phyloP scores from a whole-genome alignment of 2,888 invertebrate species.

The Caenorhabditis drosophilae region DNA sequence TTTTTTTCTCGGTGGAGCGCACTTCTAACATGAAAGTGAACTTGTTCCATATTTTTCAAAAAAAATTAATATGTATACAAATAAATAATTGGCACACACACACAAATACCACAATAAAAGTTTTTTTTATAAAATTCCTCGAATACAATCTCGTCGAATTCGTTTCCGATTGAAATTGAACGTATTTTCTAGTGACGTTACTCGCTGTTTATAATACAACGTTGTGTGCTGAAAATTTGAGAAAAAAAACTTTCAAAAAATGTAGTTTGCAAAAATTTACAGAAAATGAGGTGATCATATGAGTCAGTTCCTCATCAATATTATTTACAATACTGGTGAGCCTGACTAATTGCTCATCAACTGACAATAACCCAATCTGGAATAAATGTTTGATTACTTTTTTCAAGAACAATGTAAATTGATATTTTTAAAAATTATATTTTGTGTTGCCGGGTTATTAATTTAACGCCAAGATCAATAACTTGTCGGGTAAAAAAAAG shows the following conservation, averaged over 20 bases:
- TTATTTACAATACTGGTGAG: constrained; percentile 15
- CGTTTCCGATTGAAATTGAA: constrained; percentile 31
- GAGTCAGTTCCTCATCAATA: constrained; percentile 24
- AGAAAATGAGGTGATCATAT: constrained; percentile 38
- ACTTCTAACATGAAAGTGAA: too few species aligned
- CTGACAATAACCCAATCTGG: constrained; percentile 25
- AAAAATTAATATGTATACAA: too few species aligned
- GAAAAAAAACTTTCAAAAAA: not conserved
- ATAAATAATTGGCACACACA: too few species aligned
- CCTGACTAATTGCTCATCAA: constrained; percentile 30
- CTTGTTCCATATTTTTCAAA: too few species aligned
- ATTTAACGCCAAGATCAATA: not conserved
- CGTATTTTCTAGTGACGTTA: constrained; percentile 37
- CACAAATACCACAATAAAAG: too few species aligned
- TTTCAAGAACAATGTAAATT: too few species aligned
- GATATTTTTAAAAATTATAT: too few species aligned
- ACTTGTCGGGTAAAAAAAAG: not conserved
- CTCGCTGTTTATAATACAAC: constrained; percentile 31
- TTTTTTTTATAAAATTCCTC: constrained; percentile 2
- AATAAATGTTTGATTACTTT: too few species aligned
- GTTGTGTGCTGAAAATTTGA: constrained; percentile 34
- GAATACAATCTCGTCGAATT: constrained; percentile 22
- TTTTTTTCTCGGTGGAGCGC: too few species aligned
- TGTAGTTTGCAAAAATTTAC: too few species aligned
- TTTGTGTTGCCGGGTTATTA: too few species aligned